phyloP scores from a whole-genome alignment of 1,140 invertebrate species.

The Diuraphis noxia region DNA sequence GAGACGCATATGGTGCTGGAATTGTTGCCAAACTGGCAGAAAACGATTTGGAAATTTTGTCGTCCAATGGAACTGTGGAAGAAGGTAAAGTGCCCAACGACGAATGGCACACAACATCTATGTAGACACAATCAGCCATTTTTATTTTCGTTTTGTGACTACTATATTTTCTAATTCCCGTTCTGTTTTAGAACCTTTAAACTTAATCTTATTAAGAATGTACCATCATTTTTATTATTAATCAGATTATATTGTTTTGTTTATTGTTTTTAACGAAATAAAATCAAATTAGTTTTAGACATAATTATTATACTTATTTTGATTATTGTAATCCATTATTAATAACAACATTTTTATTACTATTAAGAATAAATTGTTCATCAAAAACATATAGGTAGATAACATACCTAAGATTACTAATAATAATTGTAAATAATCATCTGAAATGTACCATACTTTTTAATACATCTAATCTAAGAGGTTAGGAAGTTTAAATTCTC shows the following conservation, averaged over 20 bases:
- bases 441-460: slow-evolving; percentile 8
- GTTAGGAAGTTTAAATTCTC: background rate
- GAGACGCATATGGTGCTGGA: slow-evolving; percentile 84
- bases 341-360: background rate
- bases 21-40: slow-evolving; percentile 80
- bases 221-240: slow-evolving; percentile 11
- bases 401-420: background rate
- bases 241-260: slow-evolving; percentile 17
- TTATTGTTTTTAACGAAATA: slow-evolving; percentile 31
- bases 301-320: slow-evolving; percentile 10
- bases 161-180: slow-evolving; percentile 5
- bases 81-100: background rate
- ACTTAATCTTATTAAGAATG: slow-evolving; percentile 15
- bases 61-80: background rate
- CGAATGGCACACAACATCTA: slow-evolving; percentile 52
- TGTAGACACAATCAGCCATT: slow-evolving; percentile 34
- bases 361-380: slow-evolving; percentile 14
- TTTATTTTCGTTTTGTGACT: background rate
- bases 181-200: slow-evolving; percentile 33
- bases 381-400: background rate
- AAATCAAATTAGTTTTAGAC: slow-evolving; percentile 25
- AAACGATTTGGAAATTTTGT: slow-evolving; percentile 65
- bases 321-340: background rate
- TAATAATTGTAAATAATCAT: slow-evolving; percentile 37
- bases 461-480: background rate